phyloP scores from a whole-genome alignment of 2,113 vertebrate species.

The Mustela nigripes region DNA sequence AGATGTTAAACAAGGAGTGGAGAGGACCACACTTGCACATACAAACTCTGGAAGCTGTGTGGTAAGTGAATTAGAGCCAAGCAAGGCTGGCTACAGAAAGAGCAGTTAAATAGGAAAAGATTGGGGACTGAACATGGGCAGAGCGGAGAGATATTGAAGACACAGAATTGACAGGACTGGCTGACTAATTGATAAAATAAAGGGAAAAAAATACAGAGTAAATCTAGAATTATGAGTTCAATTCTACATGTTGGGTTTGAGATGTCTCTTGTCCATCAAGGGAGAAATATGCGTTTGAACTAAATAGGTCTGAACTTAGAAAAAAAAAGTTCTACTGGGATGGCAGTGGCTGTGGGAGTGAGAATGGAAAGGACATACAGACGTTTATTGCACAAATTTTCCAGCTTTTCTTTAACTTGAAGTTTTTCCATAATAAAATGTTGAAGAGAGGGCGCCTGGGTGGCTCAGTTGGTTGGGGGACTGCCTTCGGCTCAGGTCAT shows the following conservation, averaged over 20 bases:
- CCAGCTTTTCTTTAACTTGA: neutral
- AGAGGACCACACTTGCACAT: neutral
- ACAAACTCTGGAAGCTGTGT: neutral
- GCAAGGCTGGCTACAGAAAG: neutral
- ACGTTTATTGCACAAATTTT: neutral
- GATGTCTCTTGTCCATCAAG: neutral
- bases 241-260: neutral
- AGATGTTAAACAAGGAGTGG: neutral
- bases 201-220: conserved; percentile 30
- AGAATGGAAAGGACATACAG: neutral
- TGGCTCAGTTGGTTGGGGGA: too few relatives aligned
- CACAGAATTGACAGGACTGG: neutral
- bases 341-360: neutral
- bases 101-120: neutral
- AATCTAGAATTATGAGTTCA: neutral
- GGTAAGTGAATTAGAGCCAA: neutral
- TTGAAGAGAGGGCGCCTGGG: neutral
- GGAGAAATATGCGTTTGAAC: neutral
- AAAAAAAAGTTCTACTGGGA: neutral
- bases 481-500: too few relatives aligned
- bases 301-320: neutral
- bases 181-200: neutral
- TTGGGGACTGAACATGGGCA: neutral
- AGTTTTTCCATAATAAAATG: neutral
- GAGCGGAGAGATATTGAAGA: neutral